Base-by-base conservation (phyloP, 2,797 vertebrate genomes). In the Enteromius anoplus region DNA sequence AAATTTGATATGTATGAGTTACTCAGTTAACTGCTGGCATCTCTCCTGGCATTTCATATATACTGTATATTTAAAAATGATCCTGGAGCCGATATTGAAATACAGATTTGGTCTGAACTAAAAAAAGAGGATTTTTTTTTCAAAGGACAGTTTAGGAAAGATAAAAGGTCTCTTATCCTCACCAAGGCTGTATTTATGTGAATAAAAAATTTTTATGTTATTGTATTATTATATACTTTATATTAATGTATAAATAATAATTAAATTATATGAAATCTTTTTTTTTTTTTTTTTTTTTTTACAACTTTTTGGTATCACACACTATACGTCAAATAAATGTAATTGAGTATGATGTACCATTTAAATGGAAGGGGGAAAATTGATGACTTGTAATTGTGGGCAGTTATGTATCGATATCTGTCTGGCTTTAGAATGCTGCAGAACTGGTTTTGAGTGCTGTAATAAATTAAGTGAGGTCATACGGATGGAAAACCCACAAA, bases 1-100 rank as follows among this genome's bases (percentile, higher is more conserved):
- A 79, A 81, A 86, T 78, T 23, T 73, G 68, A 79, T 82, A 69
- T 75, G 60, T 81, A 62, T 66, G 75, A 75, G 76, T 73, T 62
- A 58, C 75, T 55, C 5, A 21, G 60, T 82, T 75, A 77, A 85
- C n/a, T 72, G 51, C 40, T 78, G 81, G 84, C 75, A 60, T 66
- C n/a, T 73, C 70, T 68, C 73, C 73, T 70, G 65, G 73, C 11
- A 32, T 77, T 77, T 45, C 7, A 77, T 26, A 77, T 47, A 64
- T 69, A 51, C 71, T 51, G 55, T 53, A 77, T 68, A 47, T 29
- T 60, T 77, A 62, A 47, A 80, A 82, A 66, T 32, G 1, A 75
- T 82, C 40, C 17, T 66, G 37, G 15, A 32, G 75, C 11, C 55
- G 47, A 66, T 81, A 60, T 14, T 64, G 29, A 72, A 73, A 55